Base-by-base conservation (phyloP, 2,113 vertebrate species). In the Symphodus melops region DNA sequence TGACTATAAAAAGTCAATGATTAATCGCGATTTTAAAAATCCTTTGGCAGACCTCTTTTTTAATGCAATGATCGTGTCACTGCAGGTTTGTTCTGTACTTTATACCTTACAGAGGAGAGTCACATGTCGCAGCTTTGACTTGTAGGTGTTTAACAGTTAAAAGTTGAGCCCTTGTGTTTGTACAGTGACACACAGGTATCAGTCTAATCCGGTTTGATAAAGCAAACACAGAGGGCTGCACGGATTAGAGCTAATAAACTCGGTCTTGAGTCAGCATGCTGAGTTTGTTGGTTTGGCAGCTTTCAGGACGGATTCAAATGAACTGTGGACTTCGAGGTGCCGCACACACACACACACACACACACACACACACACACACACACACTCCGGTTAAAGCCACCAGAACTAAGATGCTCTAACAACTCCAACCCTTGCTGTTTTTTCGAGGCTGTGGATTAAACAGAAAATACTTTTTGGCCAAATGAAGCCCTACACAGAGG, bases 331-430 rank as follows among this genome's bases (percentile, higher is more conserved):
- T 78, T 60, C 58, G 67, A 83, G 79, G 73, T 46, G 76, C 77
- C 54, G 75, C 10, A 19, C 7, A 39, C 57, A 51, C 48, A 14
- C 62, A 72, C 46, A 19, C 42, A 14, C 7, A 51, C 19, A 51
- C 48, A n/a, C 19, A 8, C 19, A 16, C 44, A 46, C 44, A 46
- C 44, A 46, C 14, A 6, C 44, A 4, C 25, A 51, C 19, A 51
- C 48, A n/a, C 19, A 8, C 19, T n/a, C 25, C 16, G 10, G 80
- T 87, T 84, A 86, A 88, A 91, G 81, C 83, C 80, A 77, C 72
- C 90, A 85, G 87, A 89, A 89, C 88, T 88, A 88, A 91, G 83
- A 88, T 61, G 79, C 82, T 86, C 82, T 81, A 88, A 85, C 78
- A 86, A 80, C 75, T 86, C 39, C 51, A 41, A 64, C 79, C 44